These are phyloP conservation scores for Tetraneura akinire DNA, from an alignment of 1,140 invertebrate species.

Conservation along the genomic window DNA sequence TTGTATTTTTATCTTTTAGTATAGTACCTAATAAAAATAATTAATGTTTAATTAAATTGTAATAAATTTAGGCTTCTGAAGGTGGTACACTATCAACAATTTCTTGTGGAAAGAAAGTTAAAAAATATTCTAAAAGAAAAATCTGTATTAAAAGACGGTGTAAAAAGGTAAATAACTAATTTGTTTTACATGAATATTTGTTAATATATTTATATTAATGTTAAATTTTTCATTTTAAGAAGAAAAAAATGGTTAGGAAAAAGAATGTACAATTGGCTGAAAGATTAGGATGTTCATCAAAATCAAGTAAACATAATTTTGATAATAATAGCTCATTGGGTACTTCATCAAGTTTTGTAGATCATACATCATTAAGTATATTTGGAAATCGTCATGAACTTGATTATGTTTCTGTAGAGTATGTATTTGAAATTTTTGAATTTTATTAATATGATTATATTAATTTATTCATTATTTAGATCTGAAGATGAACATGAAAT, in stretches of 20 bases:
- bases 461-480: conserved; percentile 56
- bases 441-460: background rate
- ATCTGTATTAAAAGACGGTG: background rate
- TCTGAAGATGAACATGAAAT: conserved; percentile 59
- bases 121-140: conserved; percentile 29
- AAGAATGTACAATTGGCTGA: conserved; percentile 11
- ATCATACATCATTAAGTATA: conserved; percentile 47
- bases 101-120: background rate
- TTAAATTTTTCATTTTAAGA: background rate
- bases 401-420: conserved; percentile 37
- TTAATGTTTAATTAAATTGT: background rate
- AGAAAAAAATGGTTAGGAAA: background rate
- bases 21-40: background rate
- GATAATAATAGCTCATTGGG: conserved; percentile 2
- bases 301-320: conserved; percentile 11
- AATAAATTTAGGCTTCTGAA: background rate
- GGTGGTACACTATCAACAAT: background rate
- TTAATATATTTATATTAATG: background rate
- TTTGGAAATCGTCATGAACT: conserved; percentile 29
- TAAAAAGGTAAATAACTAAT: conserved; percentile 15
- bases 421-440: background rate
- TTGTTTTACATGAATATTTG: background rate
- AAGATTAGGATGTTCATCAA: conserved; percentile 27
- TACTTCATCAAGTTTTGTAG: conserved; percentile 15
- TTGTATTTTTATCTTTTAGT: background rate